Conservation (phyloP, 2,797 vertebrate species). For the Notolepis coatsorum region DNA sequence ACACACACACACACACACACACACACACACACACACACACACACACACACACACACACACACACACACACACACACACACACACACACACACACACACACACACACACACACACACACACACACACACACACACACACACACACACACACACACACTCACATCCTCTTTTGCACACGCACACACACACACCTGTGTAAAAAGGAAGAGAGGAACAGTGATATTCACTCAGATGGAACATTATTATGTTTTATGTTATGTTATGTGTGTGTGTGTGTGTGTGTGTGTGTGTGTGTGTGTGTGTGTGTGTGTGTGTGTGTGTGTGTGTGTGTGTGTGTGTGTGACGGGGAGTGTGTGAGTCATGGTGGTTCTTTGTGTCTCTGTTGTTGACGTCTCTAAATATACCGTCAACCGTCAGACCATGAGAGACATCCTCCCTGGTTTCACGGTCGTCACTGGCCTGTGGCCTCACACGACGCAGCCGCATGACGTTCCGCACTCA, state of each 20-base stretch:
- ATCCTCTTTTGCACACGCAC: conserved; percentile 24
- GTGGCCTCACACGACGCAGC: no score
- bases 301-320: conserved; percentile 16
- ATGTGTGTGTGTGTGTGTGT: neutral
- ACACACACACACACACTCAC: conserved; percentile 37
- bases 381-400: no score
- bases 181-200: neutral
- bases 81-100: neutral
- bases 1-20: conserved; percentile 9
- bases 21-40: conserved; percentile 14
- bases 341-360: conserved; percentile 57
- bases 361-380: conserved; percentile 54
- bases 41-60: conserved; percentile 22
- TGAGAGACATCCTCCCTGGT: no score
- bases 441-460: no score
- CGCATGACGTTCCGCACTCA: no score
- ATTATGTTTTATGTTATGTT: neutral
- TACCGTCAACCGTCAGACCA: no score
- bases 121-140: conserved; percentile 20
- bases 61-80: conserved; percentile 21
- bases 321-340: conserved; percentile 21
- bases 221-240: conserved; percentile 3
- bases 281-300: conserved; percentile 43
- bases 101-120: conserved; percentile 13
- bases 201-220: neutral